Evolutionary conservation across 1,140 invertebrate genomes (phyloP).

Genomic region (Drosophila pruinosa): DNA sequence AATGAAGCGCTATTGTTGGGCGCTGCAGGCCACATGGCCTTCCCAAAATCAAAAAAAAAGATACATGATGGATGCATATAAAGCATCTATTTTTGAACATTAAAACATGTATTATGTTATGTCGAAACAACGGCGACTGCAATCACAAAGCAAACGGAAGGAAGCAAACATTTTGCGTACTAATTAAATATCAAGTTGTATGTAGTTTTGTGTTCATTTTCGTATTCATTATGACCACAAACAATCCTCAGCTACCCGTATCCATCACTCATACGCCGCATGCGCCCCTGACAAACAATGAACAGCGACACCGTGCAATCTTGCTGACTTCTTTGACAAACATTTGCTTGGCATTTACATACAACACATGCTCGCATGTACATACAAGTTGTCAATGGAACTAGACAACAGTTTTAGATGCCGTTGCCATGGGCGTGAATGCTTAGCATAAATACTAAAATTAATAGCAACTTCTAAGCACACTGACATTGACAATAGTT

Average conservation of each 20-base stretch:
- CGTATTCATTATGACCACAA: slow-evolving; percentile 11
- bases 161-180: slow-evolving; percentile 48
- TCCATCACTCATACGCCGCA: slow-evolving; percentile 66
- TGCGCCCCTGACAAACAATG: slow-evolving; percentile 27
- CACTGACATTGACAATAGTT: slow-evolving; percentile 25
- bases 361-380: background rate
- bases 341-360: slow-evolving; percentile 58
- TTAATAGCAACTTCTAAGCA: slow-evolving; percentile 42
- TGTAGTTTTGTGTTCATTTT: slow-evolving; percentile 9
- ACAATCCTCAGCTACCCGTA: slow-evolving; percentile 36
- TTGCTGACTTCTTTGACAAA: slow-evolving; percentile 50
- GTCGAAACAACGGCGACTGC: slow-evolving; percentile 19
- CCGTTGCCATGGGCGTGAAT: slow-evolving; percentile 27
- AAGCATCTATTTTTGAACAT: slow-evolving; percentile 47
- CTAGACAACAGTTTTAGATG: background rate
- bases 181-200: slow-evolving; percentile 40
- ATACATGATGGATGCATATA: slow-evolving; percentile 38
- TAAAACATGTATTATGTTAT: slow-evolving; percentile 40
- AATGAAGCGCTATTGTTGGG: slow-evolving; percentile 66
- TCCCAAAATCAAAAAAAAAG: slow-evolving; percentile 38
- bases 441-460: slow-evolving; percentile 31
- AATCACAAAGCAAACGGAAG: slow-evolving; percentile 44
- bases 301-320: slow-evolving; percentile 18
- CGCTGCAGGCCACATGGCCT: slow-evolving; percentile 33
- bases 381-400: slow-evolving; percentile 41